Evolutionary conservation across 2,888 invertebrate species (phyloP), one percentile per base, ranked within the genome.

Genomic region (Pycnomerus fuliginosus): DNA sequence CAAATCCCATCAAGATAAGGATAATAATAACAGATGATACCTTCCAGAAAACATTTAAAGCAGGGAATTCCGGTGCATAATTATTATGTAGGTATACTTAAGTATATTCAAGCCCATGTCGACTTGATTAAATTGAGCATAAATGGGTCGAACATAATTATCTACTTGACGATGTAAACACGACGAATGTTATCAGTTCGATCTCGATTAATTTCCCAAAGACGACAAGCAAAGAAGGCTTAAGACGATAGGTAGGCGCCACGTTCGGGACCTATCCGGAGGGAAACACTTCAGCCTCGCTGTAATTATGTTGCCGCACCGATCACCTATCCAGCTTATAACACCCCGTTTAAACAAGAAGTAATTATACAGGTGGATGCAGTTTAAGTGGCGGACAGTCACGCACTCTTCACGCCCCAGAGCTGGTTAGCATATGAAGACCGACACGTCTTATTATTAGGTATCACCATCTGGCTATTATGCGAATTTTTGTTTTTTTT

Each of bases 141-240:
- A 20, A 20, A 20, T 20, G 20, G 20, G 20, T 31, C 36, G 50
- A 53, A 49, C 47, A 51, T 55, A 53, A 55, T 57, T 52, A 52
- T 50, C 55, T 48, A 50, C 53, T 55, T 57, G 51, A 52, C 39
- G 55, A 54, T 52, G 57, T 52, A 55, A 57, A 57, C 55, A 47
- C 48, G 37, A 41, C 36, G 36, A 41, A 43, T 23, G 36, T 55
- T 57, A 57, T 57, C 57, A 38, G 30, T 33, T 25, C 41, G 44
- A 55, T 57, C 57, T 57, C 48, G 50, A 57, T 55, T 53, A 52
- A 55, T 57, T n/a, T n/a, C n/a, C n/a, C n/a, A n/a, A n/a, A n/a
- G n/a, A n/a, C n/a, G n/a, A n/a, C n/a, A n/a, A n/a, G n/a, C n/a
- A n/a, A n/a, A n/a, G n/a, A n/a, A n/a, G n/a, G n/a, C n/a, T n/a